Evolutionary conservation across 2,797 vertebrate genomes (phyloP).

Genomic region (Macrochelys suwanniensis): DNA sequence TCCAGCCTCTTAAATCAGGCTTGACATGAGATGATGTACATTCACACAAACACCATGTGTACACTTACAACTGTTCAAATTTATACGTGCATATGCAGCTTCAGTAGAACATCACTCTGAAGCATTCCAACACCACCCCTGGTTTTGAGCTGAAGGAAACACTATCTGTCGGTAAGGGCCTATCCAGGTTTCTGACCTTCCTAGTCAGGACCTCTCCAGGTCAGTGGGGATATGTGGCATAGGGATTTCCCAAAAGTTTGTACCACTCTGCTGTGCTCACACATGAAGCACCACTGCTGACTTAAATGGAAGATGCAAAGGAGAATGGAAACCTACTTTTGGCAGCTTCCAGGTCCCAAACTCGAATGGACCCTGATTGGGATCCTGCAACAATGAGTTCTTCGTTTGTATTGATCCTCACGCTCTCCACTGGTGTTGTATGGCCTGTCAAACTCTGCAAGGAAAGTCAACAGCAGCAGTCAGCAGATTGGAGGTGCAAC

Average conservation of each 20-base stretch:
- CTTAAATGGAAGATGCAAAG: background rate
- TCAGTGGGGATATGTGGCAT: background rate
- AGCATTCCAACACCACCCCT: background rate
- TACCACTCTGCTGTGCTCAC: background rate
- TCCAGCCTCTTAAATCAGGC: background rate
- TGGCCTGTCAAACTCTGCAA: conserved; percentile 93
- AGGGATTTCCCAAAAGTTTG: background rate
- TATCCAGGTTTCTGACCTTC: background rate
- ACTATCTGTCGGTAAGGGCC: background rate
- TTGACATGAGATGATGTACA: background rate
- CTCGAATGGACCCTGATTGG: conserved; percentile 93
- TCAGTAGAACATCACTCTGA: rapidly evolving
- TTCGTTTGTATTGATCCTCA: conserved; percentile 91
- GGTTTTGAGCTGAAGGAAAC: background rate
- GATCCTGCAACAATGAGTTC: conserved; percentile 95
- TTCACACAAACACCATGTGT: rapidly evolving
- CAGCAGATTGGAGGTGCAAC: background rate
- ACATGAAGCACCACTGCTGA: background rate
- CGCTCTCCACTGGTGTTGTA: conserved; percentile 91
- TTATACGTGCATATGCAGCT: background rate
- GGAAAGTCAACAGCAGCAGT: background rate
- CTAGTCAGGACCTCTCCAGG: background rate
- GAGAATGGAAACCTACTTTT: conserved; percentile 87
- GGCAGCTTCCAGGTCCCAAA: conserved; percentile 97
- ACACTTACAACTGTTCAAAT: background rate